Evolutionary conservation across 2,113 vertebrate species (phyloP), one percentile per base, ranked within the genome.

Genomic region (Carlito syrichta): DNA sequence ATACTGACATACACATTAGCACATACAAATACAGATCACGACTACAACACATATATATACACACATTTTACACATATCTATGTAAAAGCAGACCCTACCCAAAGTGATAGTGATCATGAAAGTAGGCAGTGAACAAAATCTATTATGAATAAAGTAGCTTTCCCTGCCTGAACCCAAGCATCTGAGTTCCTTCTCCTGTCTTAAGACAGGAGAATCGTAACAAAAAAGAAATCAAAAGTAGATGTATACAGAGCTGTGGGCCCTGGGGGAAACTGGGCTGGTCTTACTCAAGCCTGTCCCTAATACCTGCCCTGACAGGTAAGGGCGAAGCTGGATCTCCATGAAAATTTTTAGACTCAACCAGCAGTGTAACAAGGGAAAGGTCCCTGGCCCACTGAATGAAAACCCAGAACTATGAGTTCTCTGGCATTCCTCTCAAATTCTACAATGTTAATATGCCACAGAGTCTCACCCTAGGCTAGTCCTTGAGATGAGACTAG

Each of bases 111-210:
- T 23, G n/a, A 35, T 62, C n/a, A 68, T 54, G 38, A 86, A 43
- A 79, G 58, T 1, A 77, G 50, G 32, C 0, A 16, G 62, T 30
- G 43, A 45, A 40, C 71, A 63, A 92, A 71, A 23, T 22, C 81
- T 69, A 13, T 23, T 22, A 0, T 13, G 19, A 50, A 66, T 14
- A 40, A 74, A 82, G 43, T 0, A 23, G 30, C 25, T 30, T 35
- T 27, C 66, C 20, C 32, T 10, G 20, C 7, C 48, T 12, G 13
- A 8, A 0, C 5, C 27, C 3, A 8, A 11, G 16, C 16, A 13
- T 8, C 66, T 30, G 5, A 48, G 32, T 56, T 35, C 17, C 62
- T 66, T 35, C 25, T 60, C 89, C n/a, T 45, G 8, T 23, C 58
- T 81, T 30, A 22, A 6, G n/a, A n/a, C n/a, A n/a, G n/a, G n/a